Base-by-base conservation (phyloP, 2,113 vertebrate genomes). In the Odontesthes bonariensis region DNA sequence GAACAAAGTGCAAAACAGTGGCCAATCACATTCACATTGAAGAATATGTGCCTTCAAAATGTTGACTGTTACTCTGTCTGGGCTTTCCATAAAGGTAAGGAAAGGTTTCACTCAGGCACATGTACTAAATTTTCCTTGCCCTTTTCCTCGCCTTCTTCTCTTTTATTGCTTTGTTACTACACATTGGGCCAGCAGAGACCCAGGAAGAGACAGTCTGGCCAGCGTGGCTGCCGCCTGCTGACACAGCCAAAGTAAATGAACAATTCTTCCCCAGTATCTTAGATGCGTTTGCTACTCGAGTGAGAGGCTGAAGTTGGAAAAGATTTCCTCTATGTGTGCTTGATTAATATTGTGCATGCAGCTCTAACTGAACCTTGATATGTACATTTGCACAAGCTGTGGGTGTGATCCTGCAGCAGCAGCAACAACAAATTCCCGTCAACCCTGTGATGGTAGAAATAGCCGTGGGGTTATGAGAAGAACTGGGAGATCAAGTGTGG, bases 161-260 rank as follows among this genome's bases (percentile, higher is more conserved):
- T 64, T 8, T 51, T 42, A 4, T 62, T 62, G 33, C 73, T 66
- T 77, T 79, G 79, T 69, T 81, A 0, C 52, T 57, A 4, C 61
- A 74, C 32, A 42, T 17, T 42, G 14, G 58, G 65, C 76, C 74
- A 62, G 71, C 9, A 63, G 27, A 88, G 84, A 88, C 77, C 81
- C 72, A 73, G 83, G 69, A 83, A 79, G 77, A 72, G 67, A 59
- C 44, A 3, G 73, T 81, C 78, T 77, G 77, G 81, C 83, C 75
- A 32, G 58, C 74, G 75, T 75, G 76, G 77, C 77, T 63, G 75
- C 75, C 66, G 79, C 79, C 74, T 71, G 79, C 73, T 60, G 65
- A 77, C 75, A 20, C 81, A 78, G 89, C 90, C 89, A 88, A 86
- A 90, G 83, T 79, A 88, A 89, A 88, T 79, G 73, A 79, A 78